Percentiles rank a stretch among this genome's conserved stretches.
Evolutionary conservation across 2,797 vertebrate species (phyloP).

Genomic region (Sternotherus odoratus): DNA sequence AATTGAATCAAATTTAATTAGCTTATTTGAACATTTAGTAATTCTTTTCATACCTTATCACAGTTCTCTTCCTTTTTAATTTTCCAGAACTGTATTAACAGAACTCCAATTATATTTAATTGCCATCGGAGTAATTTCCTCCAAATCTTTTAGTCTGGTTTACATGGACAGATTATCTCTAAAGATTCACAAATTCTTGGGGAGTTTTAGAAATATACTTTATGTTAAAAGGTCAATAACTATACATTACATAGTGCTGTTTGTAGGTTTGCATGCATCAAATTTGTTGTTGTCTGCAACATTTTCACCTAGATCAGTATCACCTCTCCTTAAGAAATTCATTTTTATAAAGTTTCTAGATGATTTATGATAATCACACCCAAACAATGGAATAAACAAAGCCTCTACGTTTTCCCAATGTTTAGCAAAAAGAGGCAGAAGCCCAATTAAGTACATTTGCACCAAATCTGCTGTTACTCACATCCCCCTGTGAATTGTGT

Average conservation of each 20-base stretch:
- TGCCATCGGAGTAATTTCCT: slow-evolving; percentile 51
- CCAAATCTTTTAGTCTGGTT: slow-evolving; percentile 33
- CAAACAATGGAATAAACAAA: neutral
- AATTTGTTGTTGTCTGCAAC: neutral
- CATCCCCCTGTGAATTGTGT: accelerated
- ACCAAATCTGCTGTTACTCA: neutral
- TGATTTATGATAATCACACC: neutral
- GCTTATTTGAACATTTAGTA: neutral
- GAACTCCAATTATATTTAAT: slow-evolving; percentile 61
- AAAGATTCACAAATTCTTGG: neutral
- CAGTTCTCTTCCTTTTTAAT: slow-evolving; percentile 4
- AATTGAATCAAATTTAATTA: slow-evolving; percentile 5
- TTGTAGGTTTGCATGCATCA: neutral
- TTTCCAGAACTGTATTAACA: slow-evolving; percentile 16
- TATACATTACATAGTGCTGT: neutral
- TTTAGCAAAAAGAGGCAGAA: neutral
- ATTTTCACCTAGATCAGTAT: neutral
- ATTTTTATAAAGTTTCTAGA: neutral
- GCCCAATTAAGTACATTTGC: neutral
- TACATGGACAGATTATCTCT: slow-evolving; percentile 47
- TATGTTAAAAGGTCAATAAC: neutral
- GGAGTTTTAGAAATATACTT: neutral
- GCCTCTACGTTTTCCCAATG: neutral
- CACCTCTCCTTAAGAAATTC: neutral
- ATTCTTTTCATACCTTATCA: slow-evolving; percentile 10